A percentile compares a stretch with the other conserved stretches of the same genome.
These are phyloP conservation scores for Rhopalosiphum maidis DNA, from an alignment of 1,140 invertebrate genomes.

Conservation along the genomic window DNA sequence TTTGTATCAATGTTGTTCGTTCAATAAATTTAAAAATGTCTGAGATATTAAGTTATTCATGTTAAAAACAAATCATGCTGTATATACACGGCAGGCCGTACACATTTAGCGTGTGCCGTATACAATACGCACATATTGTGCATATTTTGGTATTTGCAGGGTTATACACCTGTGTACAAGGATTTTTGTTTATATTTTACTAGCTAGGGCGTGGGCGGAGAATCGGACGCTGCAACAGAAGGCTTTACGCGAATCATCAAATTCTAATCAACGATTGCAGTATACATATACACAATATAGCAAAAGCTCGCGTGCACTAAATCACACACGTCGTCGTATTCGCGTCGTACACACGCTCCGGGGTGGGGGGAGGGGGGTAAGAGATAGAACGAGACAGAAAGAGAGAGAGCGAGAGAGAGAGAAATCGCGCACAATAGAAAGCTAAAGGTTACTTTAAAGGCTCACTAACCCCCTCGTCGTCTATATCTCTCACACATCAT, in stretches of 20 bases:
- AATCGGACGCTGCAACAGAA: slow-evolving; percentile 21
- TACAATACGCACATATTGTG: not conserved
- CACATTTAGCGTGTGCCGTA: not conserved
- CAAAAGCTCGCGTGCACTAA: not conserved
- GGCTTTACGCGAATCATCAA: slow-evolving; percentile 23
- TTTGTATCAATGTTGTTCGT: not conserved
- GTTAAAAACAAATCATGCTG: not conserved
- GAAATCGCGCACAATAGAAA: not conserved
- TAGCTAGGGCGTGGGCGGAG: not conserved
- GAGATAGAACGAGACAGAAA: too few relatives aligned
- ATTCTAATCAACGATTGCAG: slow-evolving; percentile 36
- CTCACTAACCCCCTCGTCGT: not conserved
- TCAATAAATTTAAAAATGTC: not conserved
- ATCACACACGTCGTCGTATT: slow-evolving; percentile 43
- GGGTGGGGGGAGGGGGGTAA: not conserved
- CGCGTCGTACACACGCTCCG: not conserved
- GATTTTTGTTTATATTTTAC: slow-evolving; percentile 19
- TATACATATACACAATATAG: not conserved
- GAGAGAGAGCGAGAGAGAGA: not conserved
- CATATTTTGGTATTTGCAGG: not conserved
- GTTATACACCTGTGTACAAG: not conserved
- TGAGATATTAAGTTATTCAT: not conserved
- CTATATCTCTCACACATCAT: not conserved
- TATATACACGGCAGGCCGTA: not conserved
- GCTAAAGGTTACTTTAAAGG: not conserved